A percentile compares a stretch with the other conserved stretches of the same genome.
Evolutionary conservation across 2,888 invertebrate species (phyloP).

Genomic region (Eumacrocentrus americanus): DNA sequence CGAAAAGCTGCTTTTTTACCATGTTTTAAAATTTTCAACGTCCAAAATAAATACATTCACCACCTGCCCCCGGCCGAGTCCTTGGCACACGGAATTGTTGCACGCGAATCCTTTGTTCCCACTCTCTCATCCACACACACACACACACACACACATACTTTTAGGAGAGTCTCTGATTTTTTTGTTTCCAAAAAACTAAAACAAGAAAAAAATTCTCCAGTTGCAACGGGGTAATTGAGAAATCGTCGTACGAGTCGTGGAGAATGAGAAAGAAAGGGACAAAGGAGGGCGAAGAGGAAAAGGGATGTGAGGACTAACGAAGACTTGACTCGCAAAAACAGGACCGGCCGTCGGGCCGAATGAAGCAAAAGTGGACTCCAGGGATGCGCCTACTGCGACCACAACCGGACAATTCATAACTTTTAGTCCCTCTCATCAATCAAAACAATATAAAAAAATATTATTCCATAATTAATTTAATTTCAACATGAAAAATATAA

Average conservation of each 20-base stretch:
- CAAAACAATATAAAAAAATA: not conserved
- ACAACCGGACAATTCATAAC: conserved; percentile 4
- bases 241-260: conserved; percentile 30
- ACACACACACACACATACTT: not conserved
- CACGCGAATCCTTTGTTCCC: conserved; percentile 21
- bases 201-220: conserved; percentile 5
- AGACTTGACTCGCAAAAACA: conserved; percentile 43
- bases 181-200: not conserved
- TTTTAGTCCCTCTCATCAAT: not conserved
- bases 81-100: conserved; percentile 7
- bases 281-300: conserved; percentile 12
- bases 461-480: not conserved
- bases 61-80: conserved; percentile 7
- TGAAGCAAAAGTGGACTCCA: conserved; percentile 14
- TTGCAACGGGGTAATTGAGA: conserved; percentile 28
- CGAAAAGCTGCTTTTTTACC: no score
- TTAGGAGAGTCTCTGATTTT: not conserved
- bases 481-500: not conserved
- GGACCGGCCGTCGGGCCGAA: conserved; percentile 35
- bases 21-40: no score
- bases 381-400: conserved; percentile 11
- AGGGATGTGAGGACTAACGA: conserved; percentile 21
- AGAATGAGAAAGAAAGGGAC: conserved; percentile 13
- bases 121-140: not conserved
- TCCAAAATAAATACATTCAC: conserved; percentile 14